These are phyloP conservation scores for Ancistrus triradiatus DNA, from an alignment of 2,113 vertebrate species.

Conservation along the genomic window DNA sequence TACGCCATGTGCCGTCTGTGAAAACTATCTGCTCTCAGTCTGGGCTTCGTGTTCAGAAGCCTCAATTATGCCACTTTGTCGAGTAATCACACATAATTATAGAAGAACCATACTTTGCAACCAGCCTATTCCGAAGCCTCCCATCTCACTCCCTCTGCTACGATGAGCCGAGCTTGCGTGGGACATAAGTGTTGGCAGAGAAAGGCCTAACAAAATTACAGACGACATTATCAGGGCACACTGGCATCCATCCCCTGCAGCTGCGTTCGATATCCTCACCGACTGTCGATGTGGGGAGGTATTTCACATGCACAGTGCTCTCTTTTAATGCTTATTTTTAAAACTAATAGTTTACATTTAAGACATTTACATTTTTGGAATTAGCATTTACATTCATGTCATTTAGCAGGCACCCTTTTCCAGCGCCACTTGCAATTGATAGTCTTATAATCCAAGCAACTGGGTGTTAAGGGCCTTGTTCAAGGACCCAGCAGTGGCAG, in stretches of 20 bases:
- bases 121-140: slow-evolving; percentile 1
- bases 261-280: slow-evolving; percentile 13
- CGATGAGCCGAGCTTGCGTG: slow-evolving; percentile 3
- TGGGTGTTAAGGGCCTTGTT: too few relatives aligned
- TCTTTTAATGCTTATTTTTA: too few relatives aligned
- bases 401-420: too few relatives aligned
- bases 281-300: neutral
- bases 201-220: neutral
- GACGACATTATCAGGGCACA: slow-evolving; percentile 6
- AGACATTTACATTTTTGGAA: too few relatives aligned
- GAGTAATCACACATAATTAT: slow-evolving; percentile 37
- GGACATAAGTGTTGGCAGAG: slow-evolving; percentile 1
- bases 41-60: slow-evolving; percentile 17
- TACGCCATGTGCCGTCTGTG: neutral
- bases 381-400: too few relatives aligned
- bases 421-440: too few relatives aligned
- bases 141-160: slow-evolving; percentile 7
- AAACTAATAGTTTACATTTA: too few relatives aligned
- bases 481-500: too few relatives aligned
- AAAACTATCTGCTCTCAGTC: slow-evolving; percentile 25
- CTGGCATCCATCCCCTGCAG: neutral
- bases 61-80: slow-evolving; percentile 32
- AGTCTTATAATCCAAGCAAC: too few relatives aligned
- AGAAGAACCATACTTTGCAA: neutral
- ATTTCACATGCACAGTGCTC: neutral